Base-by-base conservation (phyloP, 1,140 invertebrate genomes). In the Hypsibius dujardini region DNA sequence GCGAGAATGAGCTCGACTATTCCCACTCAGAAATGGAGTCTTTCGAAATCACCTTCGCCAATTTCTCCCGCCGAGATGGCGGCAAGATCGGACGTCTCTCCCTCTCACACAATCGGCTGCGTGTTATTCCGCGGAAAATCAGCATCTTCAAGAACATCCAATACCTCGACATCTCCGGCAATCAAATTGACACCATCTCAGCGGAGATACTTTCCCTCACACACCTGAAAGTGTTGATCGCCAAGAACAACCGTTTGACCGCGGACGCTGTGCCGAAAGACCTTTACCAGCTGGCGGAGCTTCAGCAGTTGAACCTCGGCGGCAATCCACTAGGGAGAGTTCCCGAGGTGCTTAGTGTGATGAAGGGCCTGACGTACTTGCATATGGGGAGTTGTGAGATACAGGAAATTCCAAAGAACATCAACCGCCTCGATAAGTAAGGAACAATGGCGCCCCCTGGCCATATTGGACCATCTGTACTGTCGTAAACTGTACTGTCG, bases 301-400 rank as follows among this genome's bases (percentile, higher is more conserved):
- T 97, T 0, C 85, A 86, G 76, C 89, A 92, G 78, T 76, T 97
- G 1, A 95, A 96, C 81, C 81, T 97, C 15, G 92, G 90, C 80
- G 93, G 93, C 15, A 98, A 98, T 81, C 79, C 84, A 47, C 81
- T 97, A 46, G 86, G 84, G 15, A 82, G 84, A 46, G 88, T 98
- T 77, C 94, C 93, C 1, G 85, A 87, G 74, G 90, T 93, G 80
- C 80, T 96, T 69, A 84, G 92, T 46, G 87, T 93, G 73, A 78
- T 95, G 71, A 76, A 78, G 1, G 84, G 83, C 28, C 81, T 96
- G 2, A 87, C 85, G 79, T 89, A 88, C 76, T 82, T 98, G 2
- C 94, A 95, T 79, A 79, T 97, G 59, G 93, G 93, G 46, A 89
- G 86, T 42, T 98, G 97, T 79, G 81, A 81, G 70, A 88, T 98